These are phyloP conservation scores for Scomber japonicus DNA, from an alignment of 2,113 vertebrate species.

Conservation along the genomic window DNA sequence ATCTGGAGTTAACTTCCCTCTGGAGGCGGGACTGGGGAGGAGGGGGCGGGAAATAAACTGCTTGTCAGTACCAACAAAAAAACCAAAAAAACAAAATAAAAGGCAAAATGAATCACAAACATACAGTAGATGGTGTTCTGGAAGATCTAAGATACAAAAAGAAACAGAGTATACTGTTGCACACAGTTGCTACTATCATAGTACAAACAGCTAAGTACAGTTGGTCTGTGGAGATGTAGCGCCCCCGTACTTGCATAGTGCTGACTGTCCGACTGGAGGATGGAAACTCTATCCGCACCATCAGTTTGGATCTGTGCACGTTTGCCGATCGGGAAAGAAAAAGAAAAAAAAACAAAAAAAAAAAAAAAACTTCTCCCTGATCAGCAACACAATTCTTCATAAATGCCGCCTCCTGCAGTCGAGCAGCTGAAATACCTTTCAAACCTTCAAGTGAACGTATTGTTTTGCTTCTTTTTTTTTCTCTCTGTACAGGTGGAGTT, in stretches of 20 bases:
- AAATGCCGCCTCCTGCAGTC: slow-evolving; percentile 31
- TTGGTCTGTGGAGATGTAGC: slow-evolving; percentile 53
- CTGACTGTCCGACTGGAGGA: slow-evolving; percentile 35
- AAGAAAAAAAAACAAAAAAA: not conserved
- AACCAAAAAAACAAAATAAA: not conserved
- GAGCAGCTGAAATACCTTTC: slow-evolving; percentile 32
- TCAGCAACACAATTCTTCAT: slow-evolving; percentile 64
- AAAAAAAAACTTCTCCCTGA: slow-evolving; percentile 29
- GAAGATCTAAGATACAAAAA: slow-evolving; percentile 74
- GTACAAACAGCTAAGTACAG: slow-evolving; percentile 60
- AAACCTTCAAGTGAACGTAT: slow-evolving; percentile 35
- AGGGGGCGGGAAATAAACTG: slow-evolving; percentile 3
- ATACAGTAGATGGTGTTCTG: slow-evolving; percentile 66
- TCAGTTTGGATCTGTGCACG: slow-evolving; percentile 42
- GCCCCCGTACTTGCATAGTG: slow-evolving; percentile 75
- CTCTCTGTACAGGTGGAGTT: slow-evolving; percentile 8
- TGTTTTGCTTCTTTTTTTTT: not conserved
- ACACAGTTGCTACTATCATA: slow-evolving; percentile 74
- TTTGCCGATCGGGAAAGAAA: slow-evolving; percentile 3
- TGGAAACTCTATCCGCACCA: slow-evolving; percentile 25
- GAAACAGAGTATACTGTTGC: slow-evolving; percentile 53
- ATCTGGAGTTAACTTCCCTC: slow-evolving; percentile 49
- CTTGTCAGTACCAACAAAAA: slow-evolving; percentile 23
- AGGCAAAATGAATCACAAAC: slow-evolving; percentile 46
- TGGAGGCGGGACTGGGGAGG: not conserved